Evolutionary conservation across 2,797 vertebrate species (phyloP).

Genomic region (Syngnathus acus): DNA sequence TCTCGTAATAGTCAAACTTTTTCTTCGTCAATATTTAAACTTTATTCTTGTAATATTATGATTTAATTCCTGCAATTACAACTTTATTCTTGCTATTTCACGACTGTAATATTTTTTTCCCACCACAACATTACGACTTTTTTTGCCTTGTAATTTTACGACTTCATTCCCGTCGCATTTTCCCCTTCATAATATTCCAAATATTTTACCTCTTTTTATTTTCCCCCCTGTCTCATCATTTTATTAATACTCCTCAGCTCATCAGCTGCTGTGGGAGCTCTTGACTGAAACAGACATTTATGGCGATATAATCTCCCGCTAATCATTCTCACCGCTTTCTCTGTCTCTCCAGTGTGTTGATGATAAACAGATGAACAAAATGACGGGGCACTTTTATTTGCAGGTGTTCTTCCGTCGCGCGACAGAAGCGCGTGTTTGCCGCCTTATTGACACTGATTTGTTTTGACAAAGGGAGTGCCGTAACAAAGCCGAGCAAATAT

Average conservation of each 20-base stretch:
- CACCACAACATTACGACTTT: background rate
- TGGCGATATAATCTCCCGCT: background rate
- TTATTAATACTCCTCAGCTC: background rate
- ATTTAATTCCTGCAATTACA: background rate
- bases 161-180: background rate
- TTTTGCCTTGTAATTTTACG: background rate
- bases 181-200: background rate
- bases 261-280: background rate
- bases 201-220: background rate
- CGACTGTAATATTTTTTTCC: background rate
- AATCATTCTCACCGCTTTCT: background rate
- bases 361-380: slow-evolving; percentile 1
- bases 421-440: slow-evolving; percentile 14
- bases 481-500: slow-evolving; percentile 52
- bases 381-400: slow-evolving; percentile 8
- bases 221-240: background rate
- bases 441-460: slow-evolving; percentile 50
- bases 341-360: background rate
- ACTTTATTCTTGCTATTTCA: background rate
- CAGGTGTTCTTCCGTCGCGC: slow-evolving; percentile 1
- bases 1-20: background rate
- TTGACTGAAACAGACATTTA: slow-evolving; percentile 2
- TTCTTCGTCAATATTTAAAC: background rate
- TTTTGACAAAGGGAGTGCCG: slow-evolving; percentile 55
- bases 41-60: background rate